phyloP scores from a whole-genome alignment of 1,140 invertebrate species.

The Diorhabda carinulata region DNA sequence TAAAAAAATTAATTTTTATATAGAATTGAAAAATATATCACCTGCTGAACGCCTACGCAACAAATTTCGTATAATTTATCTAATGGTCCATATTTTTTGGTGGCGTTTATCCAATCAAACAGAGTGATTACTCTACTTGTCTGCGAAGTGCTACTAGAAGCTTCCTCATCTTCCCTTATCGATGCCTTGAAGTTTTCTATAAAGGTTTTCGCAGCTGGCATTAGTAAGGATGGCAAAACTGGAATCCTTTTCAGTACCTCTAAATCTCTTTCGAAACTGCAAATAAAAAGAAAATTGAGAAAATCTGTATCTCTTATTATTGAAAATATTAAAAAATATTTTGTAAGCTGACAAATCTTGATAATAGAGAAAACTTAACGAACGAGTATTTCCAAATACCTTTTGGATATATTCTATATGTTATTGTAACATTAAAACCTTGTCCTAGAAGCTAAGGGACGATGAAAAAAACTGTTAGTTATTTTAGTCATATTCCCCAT shows the following conservation, averaged over 20 bases:
- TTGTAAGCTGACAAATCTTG: no score
- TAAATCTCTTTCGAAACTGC: slow-evolving; percentile 73
- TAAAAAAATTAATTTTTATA: no score
- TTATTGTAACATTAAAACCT: no score
- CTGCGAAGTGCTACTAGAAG: slow-evolving; percentile 19
- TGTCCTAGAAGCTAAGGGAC: no score
- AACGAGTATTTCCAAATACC: no score
- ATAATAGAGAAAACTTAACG: no score
- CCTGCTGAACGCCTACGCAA: slow-evolving; percentile 63
- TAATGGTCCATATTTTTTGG: slow-evolving; percentile 74
- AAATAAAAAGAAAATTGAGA: slow-evolving; percentile 35
- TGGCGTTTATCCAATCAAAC: slow-evolving; percentile 77
- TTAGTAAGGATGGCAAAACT: slow-evolving; percentile 69
- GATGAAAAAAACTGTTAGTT: no score
- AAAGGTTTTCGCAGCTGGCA: slow-evolving; percentile 28
- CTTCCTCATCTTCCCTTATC: neutral
- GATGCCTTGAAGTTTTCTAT: slow-evolving; percentile 5
- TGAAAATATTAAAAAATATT: no score
- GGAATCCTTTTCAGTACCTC: slow-evolving; percentile 75
- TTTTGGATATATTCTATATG: no score
- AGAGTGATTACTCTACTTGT: slow-evolving; percentile 41
- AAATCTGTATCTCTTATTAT: no score
- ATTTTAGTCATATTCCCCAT: no score
- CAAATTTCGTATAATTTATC: slow-evolving; percentile 76
- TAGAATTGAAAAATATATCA: slow-evolving; percentile 26